Conservation (phyloP, 2,888 invertebrate genomes). For the Panopea generosa region DNA sequence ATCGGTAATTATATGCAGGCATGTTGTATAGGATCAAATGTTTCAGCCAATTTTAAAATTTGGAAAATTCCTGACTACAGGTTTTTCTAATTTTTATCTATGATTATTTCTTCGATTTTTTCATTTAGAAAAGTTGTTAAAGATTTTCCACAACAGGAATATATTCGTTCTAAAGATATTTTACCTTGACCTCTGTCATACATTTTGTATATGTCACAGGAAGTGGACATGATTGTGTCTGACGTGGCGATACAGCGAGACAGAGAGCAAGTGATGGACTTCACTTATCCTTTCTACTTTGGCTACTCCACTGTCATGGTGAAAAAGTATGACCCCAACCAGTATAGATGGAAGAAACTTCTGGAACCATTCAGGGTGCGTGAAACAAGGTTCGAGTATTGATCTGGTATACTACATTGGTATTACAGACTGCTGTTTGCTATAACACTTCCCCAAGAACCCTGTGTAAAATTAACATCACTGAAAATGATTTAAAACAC, state of each 20-base stretch:
- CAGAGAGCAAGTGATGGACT: conserved; percentile 95
- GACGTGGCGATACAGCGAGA: conserved; percentile 95
- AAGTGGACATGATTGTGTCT: conserved; percentile 93
- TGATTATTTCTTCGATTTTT: neutral
- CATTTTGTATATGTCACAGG: conserved; percentile 86
- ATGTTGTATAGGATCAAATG: no score
- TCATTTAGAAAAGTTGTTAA: neutral
- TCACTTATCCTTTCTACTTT: conserved; percentile 90
- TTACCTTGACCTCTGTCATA: no score
- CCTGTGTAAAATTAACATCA: no score
- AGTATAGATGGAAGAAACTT: conserved; percentile 62
- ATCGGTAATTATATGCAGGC: no score
- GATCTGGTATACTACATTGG: no score
- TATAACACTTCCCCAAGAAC: no score
- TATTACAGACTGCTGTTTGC: no score
- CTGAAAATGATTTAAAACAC: no score
- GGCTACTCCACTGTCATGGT: conserved; percentile 65
- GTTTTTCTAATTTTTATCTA: neutral
- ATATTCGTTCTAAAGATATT: no score
- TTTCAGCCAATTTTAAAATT: no score
- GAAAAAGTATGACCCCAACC: conserved; percentile 59
- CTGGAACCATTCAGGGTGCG: conserved; percentile 60
- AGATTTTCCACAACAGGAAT: neutral
- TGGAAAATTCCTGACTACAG: no score
- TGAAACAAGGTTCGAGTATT: no score